Base-by-base conservation (phyloP, 2,888 invertebrate species). In the Leucoptera coffeella region DNA sequence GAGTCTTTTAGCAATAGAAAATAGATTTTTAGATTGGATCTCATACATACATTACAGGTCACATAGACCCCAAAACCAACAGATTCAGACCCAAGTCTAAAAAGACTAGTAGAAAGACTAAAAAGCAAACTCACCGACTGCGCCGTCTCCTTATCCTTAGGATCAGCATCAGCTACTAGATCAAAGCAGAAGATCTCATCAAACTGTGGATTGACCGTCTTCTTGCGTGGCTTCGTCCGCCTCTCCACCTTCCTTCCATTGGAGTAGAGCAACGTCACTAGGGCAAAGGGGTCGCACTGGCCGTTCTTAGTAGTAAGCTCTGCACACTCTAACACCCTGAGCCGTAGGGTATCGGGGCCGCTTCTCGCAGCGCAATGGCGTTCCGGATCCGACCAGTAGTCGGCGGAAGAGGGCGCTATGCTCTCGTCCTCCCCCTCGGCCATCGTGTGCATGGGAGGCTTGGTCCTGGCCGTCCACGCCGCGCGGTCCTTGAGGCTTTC, bases 241-340 rank as follows among this genome's bases (percentile, higher is more conserved):
- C 83, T 82, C 38, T 81, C 75, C 41, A 85, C 78, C 59, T 81
- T 77, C 50, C 86, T 82, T 33, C 83, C 84, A 59, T 88, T 89
- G 32, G 85, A 81, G 58, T 86, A 86, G 32, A 80, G 73, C 30
- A 88, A 82, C 26, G 85, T 82, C 44, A 89, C 82, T 39, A 83
- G 76, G 37, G 88, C 89, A 60, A 85, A 92, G 9, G 93, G 91
- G 65, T 93, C 92, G 71, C 92, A 93, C 42, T 85, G 82, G 41
- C 91, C 89, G 60, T 88, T 89, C 53, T 87, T 88, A 38, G 90
- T 81, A 34, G 90, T 85, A 51, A 93, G 74, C 57, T 92, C 91
- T 36, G 82, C 80, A 60, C 91, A 92, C 59, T 90, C 90, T 37
- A 84, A 74, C 32, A 92, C 81, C 37, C 84, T 75, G 36, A 83